Percentiles rank a stretch among this genome's conserved stretches.
phyloP scores from a whole-genome alignment of 2,797 vertebrate genomes.

The Eulemur rubriventer region DNA sequence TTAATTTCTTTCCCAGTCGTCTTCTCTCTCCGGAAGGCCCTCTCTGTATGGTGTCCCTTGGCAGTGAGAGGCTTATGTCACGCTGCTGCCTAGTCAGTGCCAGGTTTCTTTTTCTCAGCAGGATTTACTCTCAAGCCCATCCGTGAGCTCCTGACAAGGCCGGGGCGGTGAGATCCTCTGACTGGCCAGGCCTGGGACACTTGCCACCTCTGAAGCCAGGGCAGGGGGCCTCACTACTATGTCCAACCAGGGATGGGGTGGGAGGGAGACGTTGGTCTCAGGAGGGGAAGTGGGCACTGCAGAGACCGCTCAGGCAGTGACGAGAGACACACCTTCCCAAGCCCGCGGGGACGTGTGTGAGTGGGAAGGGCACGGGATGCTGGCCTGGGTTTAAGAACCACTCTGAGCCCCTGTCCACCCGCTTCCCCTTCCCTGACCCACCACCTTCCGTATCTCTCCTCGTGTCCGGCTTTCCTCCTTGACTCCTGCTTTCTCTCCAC shows the following conservation, averaged over 20 bases:
- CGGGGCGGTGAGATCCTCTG: background rate
- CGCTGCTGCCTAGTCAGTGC: background rate
- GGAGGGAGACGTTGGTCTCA: background rate
- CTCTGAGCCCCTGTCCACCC: too few relatives aligned
- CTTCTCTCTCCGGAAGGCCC: background rate
- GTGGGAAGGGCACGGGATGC: background rate
- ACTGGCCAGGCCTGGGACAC: background rate
- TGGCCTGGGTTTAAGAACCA: background rate
- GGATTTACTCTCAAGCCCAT: background rate
- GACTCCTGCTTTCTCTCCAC: background rate
- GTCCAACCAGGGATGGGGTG: fast-evolving
- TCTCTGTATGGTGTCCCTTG: background rate
- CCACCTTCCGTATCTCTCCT: background rate
- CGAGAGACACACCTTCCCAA: background rate
- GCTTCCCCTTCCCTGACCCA: fast-evolving
- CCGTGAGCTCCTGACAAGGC: background rate
- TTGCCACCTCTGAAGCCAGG: background rate
- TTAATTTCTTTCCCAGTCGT: background rate
- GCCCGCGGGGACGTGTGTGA: fast-evolving
- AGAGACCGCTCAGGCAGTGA: background rate
- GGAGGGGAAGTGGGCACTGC: background rate
- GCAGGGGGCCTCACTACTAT: too few relatives aligned
- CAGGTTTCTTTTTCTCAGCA: background rate
- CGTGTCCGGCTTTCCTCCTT: background rate
- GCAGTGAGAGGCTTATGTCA: background rate